These are phyloP conservation scores for Phylloscopus trochiloides DNA, from an alignment of 2,113 vertebrate genomes.

Conservation along the genomic window DNA sequence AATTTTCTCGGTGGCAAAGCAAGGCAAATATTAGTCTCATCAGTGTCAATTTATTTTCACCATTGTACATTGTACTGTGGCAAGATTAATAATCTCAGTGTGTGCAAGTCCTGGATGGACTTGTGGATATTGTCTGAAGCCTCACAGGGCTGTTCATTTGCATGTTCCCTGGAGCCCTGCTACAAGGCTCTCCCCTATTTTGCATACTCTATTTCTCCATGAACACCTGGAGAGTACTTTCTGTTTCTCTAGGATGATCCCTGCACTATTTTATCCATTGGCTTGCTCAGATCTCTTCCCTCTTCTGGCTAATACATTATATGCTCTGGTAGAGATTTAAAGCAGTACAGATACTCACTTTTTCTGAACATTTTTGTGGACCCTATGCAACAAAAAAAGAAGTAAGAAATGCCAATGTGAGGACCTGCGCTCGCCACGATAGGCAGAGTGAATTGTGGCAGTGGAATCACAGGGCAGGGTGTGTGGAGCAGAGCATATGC, in stretches of 20 bases:
- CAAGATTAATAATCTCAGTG: not conserved
- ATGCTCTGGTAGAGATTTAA: not conserved
- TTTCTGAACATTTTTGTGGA: not conserved
- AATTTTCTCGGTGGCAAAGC: not conserved
- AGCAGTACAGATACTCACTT: not conserved
- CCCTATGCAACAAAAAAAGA: not conserved
- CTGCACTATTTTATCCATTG: not conserved
- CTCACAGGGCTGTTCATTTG: not conserved
- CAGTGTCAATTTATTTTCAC: not conserved
- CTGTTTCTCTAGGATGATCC: not conserved
- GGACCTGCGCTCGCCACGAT: fast-evolving
- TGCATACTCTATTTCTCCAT: not conserved
- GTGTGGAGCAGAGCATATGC: slow-evolving; percentile 38
- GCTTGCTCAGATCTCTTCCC: not conserved
- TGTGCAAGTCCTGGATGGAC: not conserved
- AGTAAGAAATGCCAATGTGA: not conserved
- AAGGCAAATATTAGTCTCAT: not conserved
- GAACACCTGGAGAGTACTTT: not conserved
- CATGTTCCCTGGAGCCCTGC: not conserved
- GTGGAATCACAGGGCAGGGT: not conserved
- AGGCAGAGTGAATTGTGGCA: not conserved
- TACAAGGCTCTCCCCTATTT: not conserved
- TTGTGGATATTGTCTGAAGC: not conserved
- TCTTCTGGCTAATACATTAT: not conserved
- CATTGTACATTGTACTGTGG: not conserved